Evolutionary conservation across 1,140 invertebrate species (phyloP).

Genomic region (Ditylenchus dipsaci): DNA sequence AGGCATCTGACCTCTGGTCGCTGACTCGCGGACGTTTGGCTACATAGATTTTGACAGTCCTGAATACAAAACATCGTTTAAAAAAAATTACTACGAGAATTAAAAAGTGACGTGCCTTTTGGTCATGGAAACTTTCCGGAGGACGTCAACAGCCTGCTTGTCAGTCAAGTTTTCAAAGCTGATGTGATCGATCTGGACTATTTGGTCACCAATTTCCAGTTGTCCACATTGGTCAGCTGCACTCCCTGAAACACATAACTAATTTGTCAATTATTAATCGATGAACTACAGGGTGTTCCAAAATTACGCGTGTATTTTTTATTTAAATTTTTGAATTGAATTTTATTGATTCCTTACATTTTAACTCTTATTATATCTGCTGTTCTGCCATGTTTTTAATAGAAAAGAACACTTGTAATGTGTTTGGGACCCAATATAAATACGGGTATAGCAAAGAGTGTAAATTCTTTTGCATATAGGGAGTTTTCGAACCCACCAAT

Average conservation of each 20-base stretch:
- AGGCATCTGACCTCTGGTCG: constrained; percentile 33
- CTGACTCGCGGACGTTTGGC: constrained; percentile 43
- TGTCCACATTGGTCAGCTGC: constrained; percentile 28
- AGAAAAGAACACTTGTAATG: no score
- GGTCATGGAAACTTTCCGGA: constrained; percentile 25
- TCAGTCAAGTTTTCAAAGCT: constrained; percentile 57
- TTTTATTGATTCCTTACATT: no score
- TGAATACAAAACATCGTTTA: constrained; percentile 16
- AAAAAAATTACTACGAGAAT: background rate
- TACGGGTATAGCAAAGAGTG: no score
- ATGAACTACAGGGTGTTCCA: no score
- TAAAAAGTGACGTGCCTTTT: constrained; percentile 15
- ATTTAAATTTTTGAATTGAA: no score
- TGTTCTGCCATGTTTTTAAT: no score
- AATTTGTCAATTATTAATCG: background rate
- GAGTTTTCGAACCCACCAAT: no score
- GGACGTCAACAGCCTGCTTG: constrained; percentile 50
- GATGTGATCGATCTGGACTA: constrained; percentile 78
- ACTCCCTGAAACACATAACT: constrained; percentile 24
- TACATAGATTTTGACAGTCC: constrained; percentile 44
- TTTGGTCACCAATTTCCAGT: constrained; percentile 72
- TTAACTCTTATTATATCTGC: no score
- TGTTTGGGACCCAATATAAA: no score
- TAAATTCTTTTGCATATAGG: no score
- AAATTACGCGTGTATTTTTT: no score